These are phyloP conservation scores for Gymnothorax javanicus DNA, from an alignment of 2,797 vertebrate species.

Conservation along the genomic window DNA sequence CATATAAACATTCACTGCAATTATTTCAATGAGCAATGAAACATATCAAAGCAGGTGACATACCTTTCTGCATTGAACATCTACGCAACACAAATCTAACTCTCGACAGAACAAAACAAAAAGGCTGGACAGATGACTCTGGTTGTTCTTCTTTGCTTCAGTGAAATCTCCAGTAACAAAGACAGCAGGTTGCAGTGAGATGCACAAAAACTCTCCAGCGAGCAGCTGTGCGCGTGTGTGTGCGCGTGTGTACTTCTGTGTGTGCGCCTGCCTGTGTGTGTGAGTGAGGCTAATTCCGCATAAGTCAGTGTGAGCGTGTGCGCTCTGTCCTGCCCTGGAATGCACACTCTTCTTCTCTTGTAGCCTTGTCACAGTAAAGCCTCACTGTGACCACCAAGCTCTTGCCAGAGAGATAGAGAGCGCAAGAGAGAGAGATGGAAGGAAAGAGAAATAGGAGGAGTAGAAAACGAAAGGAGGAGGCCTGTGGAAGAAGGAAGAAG, in stretches of 20 bases:
- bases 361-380: slow-evolving; percentile 43
- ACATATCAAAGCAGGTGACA: slow-evolving; percentile 39
- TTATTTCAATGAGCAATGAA: background rate
- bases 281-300: slow-evolving; percentile 23
- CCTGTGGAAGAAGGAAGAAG: background rate
- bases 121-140: slow-evolving; percentile 40
- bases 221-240: slow-evolving; percentile 25
- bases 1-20: background rate
- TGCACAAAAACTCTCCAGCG: background rate
- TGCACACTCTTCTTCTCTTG: slow-evolving; percentile 48
- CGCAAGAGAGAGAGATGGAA: background rate
- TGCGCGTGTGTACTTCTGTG: slow-evolving; percentile 24
- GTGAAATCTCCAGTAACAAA: slow-evolving; percentile 41
- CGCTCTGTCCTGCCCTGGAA: slow-evolving; percentile 52
- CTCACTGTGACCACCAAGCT: slow-evolving; percentile 15
- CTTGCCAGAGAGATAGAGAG: slow-evolving; percentile 33
- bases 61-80: slow-evolving; percentile 71
- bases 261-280: background rate
- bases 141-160: slow-evolving; percentile 10
- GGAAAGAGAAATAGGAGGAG: background rate
- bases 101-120: slow-evolving; percentile 41
- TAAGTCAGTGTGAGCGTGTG: slow-evolving; percentile 35
- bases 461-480: background rate
- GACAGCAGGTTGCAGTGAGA: slow-evolving; percentile 36
- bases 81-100: slow-evolving; percentile 42